A percentile compares a stretch with the other conserved stretches of the same genome.
phyloP scores from a whole-genome alignment of 2,888 invertebrate genomes.

The Lypha dubia region DNA sequence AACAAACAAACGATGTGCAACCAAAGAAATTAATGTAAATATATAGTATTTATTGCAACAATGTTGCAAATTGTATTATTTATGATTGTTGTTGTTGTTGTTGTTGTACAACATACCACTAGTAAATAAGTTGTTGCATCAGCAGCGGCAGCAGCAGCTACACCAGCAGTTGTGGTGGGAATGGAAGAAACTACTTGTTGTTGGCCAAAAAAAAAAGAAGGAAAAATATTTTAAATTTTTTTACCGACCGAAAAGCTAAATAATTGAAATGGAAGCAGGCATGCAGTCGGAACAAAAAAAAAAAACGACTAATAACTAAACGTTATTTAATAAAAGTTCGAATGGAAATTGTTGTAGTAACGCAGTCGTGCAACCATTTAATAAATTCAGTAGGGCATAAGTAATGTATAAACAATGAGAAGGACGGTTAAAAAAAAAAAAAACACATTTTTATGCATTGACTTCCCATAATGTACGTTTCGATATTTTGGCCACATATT shows the following conservation, averaged over 20 bases:
- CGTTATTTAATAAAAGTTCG: not conserved
- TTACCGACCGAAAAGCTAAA: constrained; percentile 6
- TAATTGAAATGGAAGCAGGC: not conserved
- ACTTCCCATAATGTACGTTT: not conserved
- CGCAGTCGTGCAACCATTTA: not conserved
- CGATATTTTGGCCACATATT: no score
- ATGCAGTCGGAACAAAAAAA: constrained; percentile 28
- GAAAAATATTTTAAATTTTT: constrained; percentile 14
- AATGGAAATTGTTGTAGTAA: not conserved
- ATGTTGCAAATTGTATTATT: constrained; percentile 63
- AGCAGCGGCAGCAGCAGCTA: not conserved
- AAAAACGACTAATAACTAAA: constrained; percentile 28
- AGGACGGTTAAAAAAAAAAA: no score
- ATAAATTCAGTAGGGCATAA: not conserved
- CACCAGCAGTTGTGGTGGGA: constrained; percentile 1
- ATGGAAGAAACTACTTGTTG: not conserved
- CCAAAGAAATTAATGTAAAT: constrained; percentile 67
- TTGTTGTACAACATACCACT: not conserved
- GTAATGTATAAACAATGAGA: no score
- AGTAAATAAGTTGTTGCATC: constrained; percentile 2
- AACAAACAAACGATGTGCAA: constrained; percentile 67
- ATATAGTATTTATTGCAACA: constrained; percentile 67
- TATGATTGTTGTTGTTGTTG: no score
- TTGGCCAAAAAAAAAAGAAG: not conserved
- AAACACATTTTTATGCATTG: no score